A percentile compares a stretch with the other conserved stretches of the same genome.
Evolutionary conservation across 2,888 invertebrate genomes (phyloP).

Genomic region (Anthophora plumipes): DNA sequence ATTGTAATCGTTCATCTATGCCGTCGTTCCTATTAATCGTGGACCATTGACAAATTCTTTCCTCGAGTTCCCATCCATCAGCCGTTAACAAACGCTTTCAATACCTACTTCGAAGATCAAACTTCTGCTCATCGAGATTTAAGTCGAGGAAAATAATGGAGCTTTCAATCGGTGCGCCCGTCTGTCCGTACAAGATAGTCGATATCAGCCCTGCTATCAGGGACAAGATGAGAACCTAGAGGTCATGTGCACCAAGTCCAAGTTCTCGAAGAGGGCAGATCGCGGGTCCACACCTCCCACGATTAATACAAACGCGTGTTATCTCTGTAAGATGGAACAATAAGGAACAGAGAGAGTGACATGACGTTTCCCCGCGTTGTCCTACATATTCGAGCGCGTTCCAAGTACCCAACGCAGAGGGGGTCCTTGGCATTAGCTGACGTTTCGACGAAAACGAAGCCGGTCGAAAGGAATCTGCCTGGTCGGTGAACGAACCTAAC

Average conservation of each 20-base stretch:
- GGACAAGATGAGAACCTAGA: constrained; percentile 40
- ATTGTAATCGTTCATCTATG: too few relatives aligned
- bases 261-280: constrained; percentile 44
- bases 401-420: constrained; percentile 58
- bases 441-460: constrained; percentile 74
- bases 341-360: constrained; percentile 68
- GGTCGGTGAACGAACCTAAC: constrained; percentile 15
- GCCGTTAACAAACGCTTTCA: constrained; percentile 21
- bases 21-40: too few relatives aligned
- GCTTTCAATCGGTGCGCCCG: constrained; percentile 38
- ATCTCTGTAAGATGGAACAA: constrained; percentile 68
- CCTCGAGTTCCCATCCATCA: constrained; percentile 7
- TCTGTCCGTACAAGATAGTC: constrained; percentile 54
- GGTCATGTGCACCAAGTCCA: constrained; percentile 46
- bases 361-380: constrained; percentile 66
- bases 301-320: constrained; percentile 69
- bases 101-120: constrained; percentile 37
- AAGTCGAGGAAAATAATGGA: constrained; percentile 53
- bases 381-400: constrained; percentile 68
- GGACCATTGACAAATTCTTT: background rate
- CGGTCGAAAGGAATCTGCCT: constrained; percentile 66
- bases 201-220: constrained; percentile 47
- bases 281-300: constrained; percentile 50
- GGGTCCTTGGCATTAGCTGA: constrained; percentile 73
- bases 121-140: constrained; percentile 30